phyloP scores from a whole-genome alignment of 1,140 invertebrate genomes.

The Aradophagus sp. region DNA sequence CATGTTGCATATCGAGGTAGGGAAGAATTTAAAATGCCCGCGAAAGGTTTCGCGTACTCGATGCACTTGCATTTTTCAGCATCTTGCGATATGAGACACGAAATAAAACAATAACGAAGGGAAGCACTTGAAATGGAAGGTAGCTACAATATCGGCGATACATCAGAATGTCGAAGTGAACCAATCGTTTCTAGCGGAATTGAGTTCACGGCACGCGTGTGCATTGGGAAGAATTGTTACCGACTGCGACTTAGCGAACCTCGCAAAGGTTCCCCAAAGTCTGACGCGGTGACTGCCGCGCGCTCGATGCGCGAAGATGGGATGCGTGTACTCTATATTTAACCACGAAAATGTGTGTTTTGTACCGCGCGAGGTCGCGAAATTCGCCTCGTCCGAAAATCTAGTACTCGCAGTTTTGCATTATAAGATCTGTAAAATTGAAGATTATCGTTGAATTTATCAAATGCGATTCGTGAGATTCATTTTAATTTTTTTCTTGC shows the following conservation, averaged over 20 bases:
- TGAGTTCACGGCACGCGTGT: conserved; percentile 58
- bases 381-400: neutral
- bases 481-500: too few species aligned
- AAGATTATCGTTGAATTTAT: too few species aligned
- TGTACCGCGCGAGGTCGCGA: conserved; percentile 11
- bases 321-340: conserved; percentile 23
- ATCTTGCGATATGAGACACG: conserved; percentile 25
- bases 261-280: conserved; percentile 54
- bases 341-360: conserved; percentile 20
- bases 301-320: conserved; percentile 24
- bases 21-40: too few species aligned
- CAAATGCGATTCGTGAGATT: too few species aligned
- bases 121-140: conserved; percentile 64
- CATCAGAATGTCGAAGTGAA: conserved; percentile 66
- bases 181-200: conserved; percentile 63
- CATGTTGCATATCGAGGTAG: too few species aligned
- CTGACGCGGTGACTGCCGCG: conserved; percentile 28
- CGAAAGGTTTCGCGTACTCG: neutral
- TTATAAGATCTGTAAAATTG: too few species aligned
- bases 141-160: conserved; percentile 70
- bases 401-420: too few species aligned
- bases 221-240: conserved; percentile 66
- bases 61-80: neutral
- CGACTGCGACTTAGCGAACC: conserved; percentile 66
- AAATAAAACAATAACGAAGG: conserved; percentile 48